Conservation (phyloP, 2,888 invertebrate species). For the Trissoscelio sp. region DNA sequence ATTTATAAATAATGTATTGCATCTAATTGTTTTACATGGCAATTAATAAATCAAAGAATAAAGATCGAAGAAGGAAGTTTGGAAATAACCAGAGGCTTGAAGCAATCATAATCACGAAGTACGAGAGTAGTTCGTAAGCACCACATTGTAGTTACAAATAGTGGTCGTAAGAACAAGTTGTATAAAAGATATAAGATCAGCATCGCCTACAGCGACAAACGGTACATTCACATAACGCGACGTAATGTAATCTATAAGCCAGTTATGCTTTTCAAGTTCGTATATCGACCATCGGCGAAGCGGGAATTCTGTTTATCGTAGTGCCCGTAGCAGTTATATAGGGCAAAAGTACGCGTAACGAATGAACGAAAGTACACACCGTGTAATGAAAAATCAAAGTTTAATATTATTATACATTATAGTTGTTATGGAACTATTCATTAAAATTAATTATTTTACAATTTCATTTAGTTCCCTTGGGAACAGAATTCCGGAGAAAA, state of each 20-base stretch:
- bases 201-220: constrained; percentile 79
- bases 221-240: constrained; percentile 78
- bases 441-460: too few relatives aligned
- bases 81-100: constrained; percentile 53
- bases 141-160: too few relatives aligned
- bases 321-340: too few relatives aligned
- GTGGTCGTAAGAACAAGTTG: constrained; percentile 56
- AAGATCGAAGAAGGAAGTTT: constrained; percentile 54
- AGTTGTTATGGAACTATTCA: too few relatives aligned
- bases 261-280: constrained; percentile 60
- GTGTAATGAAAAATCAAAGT: too few relatives aligned
- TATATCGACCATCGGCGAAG: constrained; percentile 64
- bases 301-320: constrained; percentile 57
- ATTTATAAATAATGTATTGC: too few relatives aligned
- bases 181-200: constrained; percentile 61
- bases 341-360: too few relatives aligned
- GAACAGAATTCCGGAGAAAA: too few relatives aligned
- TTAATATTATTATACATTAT: too few relatives aligned
- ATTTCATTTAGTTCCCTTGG: too few relatives aligned
- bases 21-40: neutral
- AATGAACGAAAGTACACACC: too few relatives aligned
- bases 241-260: constrained; percentile 71
- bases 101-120: constrained; percentile 54
- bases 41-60: constrained; percentile 27
- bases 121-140: too few relatives aligned